These are phyloP conservation scores for Zingel zingel DNA, from an alignment of 2,113 vertebrate species.

Conservation along the genomic window DNA sequence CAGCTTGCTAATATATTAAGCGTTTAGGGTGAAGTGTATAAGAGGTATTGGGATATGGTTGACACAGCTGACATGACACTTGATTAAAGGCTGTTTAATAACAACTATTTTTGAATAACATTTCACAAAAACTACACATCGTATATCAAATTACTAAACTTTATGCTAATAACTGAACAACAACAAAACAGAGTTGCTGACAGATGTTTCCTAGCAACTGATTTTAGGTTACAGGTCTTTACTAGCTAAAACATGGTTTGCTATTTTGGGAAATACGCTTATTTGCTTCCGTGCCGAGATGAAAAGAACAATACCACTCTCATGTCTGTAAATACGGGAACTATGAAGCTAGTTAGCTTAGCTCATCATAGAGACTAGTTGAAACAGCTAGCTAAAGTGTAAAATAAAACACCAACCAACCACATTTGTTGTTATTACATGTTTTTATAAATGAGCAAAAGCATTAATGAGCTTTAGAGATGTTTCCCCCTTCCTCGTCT, in stretches of 20 bases:
- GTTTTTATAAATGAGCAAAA: neutral
- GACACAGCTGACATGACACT: neutral
- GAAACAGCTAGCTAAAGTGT: neutral
- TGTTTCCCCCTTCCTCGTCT: neutral
- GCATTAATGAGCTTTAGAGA: neutral
- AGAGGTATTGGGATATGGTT: neutral
- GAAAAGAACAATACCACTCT: neutral
- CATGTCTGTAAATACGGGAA: neutral
- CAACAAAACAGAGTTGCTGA: neutral
- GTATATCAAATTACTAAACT: neutral
- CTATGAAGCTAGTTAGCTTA: neutral
- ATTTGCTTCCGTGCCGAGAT: neutral
- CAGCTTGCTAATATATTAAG: neutral
- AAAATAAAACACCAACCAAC: neutral
- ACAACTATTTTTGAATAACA: neutral
- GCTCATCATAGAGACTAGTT: neutral
- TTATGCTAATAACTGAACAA: neutral
- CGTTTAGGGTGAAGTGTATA: no score
- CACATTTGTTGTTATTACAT: neutral
- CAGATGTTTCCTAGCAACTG: neutral
- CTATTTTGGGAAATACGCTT: neutral
- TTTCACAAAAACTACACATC: neutral
- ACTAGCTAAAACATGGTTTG: neutral
- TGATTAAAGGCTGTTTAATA: neutral
- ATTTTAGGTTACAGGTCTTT: neutral